phyloP scores from a whole-genome alignment of 1,140 invertebrate genomes.

The Sitophilus oryzae region DNA sequence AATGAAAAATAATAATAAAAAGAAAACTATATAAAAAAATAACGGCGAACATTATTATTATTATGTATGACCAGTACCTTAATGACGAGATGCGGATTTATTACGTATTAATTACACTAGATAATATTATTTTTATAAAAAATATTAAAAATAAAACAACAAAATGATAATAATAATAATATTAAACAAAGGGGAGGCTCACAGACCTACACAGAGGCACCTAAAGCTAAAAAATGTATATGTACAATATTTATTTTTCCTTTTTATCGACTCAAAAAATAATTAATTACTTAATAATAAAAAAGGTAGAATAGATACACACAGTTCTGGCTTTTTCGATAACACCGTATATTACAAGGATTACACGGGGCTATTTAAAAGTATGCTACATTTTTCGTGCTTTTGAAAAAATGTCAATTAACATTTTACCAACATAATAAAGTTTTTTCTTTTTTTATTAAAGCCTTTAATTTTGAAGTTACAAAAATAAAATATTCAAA shows the following conservation, averaged over 20 bases:
- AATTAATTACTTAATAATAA: background rate
- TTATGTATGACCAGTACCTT: conserved; percentile 24
- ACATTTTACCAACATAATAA: too few species aligned
- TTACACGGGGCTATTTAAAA: conserved; percentile 7
- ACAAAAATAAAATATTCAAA: too few species aligned
- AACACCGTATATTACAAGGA: conserved; percentile 39
- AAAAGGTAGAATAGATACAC: too few species aligned
- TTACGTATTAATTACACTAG: conserved; percentile 3
- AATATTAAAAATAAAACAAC: conserved; percentile 32
- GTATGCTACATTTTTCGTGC: conserved; percentile 31
- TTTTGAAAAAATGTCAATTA: too few species aligned
- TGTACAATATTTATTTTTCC: background rate
- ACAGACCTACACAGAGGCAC: conserved; percentile 5
- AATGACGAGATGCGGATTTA: conserved; percentile 21
- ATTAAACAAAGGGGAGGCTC: too few species aligned
- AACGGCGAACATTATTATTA: conserved; percentile 19
- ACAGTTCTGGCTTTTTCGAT: conserved; percentile 23
- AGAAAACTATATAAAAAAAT: conserved; percentile 24
- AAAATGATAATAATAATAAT: conserved; percentile 23
- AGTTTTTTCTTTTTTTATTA: too few species aligned
- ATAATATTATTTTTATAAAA: conserved; percentile 14
- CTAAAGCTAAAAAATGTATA: conserved; percentile 14
- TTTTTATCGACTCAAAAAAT: background rate
- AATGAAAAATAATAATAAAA: conserved; percentile 20
- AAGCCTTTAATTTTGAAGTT: too few species aligned